phyloP scores from a whole-genome alignment of 2,113 vertebrate genomes.

The Terrapene triunguis region DNA sequence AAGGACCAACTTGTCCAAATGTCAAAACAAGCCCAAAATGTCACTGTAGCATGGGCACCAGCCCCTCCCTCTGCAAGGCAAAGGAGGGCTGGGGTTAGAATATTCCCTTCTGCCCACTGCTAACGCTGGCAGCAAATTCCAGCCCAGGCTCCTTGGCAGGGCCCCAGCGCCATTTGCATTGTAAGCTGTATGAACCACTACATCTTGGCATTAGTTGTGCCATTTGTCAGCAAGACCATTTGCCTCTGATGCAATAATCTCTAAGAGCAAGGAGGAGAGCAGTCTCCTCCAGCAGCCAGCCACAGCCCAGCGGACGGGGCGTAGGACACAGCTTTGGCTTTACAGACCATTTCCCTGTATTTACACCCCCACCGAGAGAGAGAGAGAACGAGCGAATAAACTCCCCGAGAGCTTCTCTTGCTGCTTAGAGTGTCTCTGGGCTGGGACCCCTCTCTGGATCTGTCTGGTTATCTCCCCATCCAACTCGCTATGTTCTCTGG shows the following conservation, averaged over 20 bases:
- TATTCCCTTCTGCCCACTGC: background rate
- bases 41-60: background rate
- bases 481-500: constrained; percentile 28
- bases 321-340: background rate
- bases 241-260: accelerated
- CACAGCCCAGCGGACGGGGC: background rate
- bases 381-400: background rate
- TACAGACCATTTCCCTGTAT: background rate
- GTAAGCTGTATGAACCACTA: background rate
- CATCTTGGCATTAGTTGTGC: background rate
- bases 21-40: background rate
- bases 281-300: accelerated
- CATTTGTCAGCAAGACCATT: background rate
- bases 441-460: constrained; percentile 30
- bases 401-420: constrained; percentile 15
- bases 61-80: background rate
- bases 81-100: accelerated
- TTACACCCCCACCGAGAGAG: background rate
- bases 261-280: background rate
- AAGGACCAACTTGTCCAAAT: background rate
- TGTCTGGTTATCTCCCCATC: constrained; percentile 48
- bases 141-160: background rate
- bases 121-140: background rate
- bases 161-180: background rate
- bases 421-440: background rate